A percentile compares a stretch with the other conserved stretches of the same genome.
phyloP scores from a whole-genome alignment of 2,888 invertebrate species.

The Sericinus montela region DNA sequence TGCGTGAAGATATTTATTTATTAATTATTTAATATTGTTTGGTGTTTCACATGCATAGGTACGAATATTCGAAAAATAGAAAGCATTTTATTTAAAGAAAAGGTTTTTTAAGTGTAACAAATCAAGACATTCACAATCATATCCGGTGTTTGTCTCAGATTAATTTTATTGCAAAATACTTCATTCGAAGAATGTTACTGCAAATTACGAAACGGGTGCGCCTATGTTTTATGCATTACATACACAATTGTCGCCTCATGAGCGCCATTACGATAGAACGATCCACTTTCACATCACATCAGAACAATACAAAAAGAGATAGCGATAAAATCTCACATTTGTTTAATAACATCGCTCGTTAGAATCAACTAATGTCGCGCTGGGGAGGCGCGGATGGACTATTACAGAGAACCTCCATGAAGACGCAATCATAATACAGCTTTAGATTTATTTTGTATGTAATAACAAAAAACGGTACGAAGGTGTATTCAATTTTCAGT shows the following conservation, averaged over 20 bases:
- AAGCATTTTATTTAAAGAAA: too few relatives aligned
- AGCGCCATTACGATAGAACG: conserved; percentile 31
- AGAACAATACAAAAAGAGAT: conserved; percentile 49
- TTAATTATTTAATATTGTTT: too few relatives aligned
- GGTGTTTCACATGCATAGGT: too few relatives aligned
- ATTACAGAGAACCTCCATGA: conserved; percentile 45
- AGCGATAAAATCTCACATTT: conserved; percentile 69
- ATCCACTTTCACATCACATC: conserved; percentile 55
- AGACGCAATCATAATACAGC: conserved; percentile 18
- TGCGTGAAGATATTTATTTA: too few relatives aligned
- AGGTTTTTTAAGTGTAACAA: background rate
- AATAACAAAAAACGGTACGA: conserved; percentile 7
- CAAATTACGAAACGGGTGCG: conserved; percentile 9
- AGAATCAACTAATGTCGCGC: conserved; percentile 62
- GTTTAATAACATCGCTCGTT: conserved; percentile 73
- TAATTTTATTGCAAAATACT: conserved; percentile 11
- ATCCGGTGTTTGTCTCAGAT: conserved; percentile 4
- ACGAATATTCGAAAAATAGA: too few relatives aligned
- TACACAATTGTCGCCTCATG: conserved; percentile 1
- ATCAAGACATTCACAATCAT: background rate
- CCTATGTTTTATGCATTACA: conserved; percentile 5
- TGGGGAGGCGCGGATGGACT: conserved; percentile 31
- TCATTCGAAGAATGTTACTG: conserved; percentile 10
- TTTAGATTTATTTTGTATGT: conserved; percentile 5
- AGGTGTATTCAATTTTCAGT: conserved; percentile 12